A percentile compares a stretch with the other conserved stretches of the same genome.
These are phyloP conservation scores for Aulostomus chinensis DNA, from an alignment of 2,797 vertebrate genomes.

Conservation along the genomic window DNA sequence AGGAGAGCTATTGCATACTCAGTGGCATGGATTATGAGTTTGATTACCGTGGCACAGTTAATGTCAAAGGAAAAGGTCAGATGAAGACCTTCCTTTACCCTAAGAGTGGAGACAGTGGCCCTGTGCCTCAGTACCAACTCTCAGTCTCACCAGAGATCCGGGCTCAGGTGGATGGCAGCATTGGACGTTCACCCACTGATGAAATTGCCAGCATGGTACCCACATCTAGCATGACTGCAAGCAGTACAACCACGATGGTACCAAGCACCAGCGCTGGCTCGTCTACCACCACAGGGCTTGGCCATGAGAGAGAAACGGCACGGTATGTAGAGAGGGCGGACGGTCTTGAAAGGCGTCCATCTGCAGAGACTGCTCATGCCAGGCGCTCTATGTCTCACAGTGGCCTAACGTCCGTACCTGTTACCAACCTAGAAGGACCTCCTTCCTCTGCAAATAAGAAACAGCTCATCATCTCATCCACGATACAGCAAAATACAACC, in stretches of 20 bases:
- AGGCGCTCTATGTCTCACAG: constrained; percentile 60
- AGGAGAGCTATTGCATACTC: constrained; percentile 94
- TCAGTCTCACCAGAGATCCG: constrained; percentile 96
- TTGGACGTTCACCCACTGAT: constrained; percentile 94
- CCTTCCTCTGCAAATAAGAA: constrained; percentile 40
- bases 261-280: constrained; percentile 79
- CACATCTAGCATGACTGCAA: constrained; percentile 32
- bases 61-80: constrained; percentile 98
- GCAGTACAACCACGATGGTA: constrained; percentile 76
- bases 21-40: constrained; percentile 95
- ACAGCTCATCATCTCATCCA: constrained; percentile 37
- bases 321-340: constrained; percentile 23
- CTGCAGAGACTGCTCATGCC: constrained; percentile 37
- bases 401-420: constrained; percentile 59
- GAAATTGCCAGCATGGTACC: constrained; percentile 93
- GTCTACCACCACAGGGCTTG: constrained; percentile 39
- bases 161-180: constrained; percentile 98
- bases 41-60: constrained; percentile 97
- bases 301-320: constrained; percentile 39
- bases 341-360: constrained; percentile 36
- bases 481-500: constrained; percentile 18
- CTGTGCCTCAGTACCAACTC: constrained; percentile 93
- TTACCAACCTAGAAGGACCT: constrained; percentile 47
- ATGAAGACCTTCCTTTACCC: constrained; percentile 99
- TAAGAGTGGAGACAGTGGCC: constrained; percentile 88